Evolutionary conservation across 2,888 invertebrate genomes (phyloP), one percentile per base, ranked within the genome.

Genomic region (Mechanitis messenoides): DNA sequence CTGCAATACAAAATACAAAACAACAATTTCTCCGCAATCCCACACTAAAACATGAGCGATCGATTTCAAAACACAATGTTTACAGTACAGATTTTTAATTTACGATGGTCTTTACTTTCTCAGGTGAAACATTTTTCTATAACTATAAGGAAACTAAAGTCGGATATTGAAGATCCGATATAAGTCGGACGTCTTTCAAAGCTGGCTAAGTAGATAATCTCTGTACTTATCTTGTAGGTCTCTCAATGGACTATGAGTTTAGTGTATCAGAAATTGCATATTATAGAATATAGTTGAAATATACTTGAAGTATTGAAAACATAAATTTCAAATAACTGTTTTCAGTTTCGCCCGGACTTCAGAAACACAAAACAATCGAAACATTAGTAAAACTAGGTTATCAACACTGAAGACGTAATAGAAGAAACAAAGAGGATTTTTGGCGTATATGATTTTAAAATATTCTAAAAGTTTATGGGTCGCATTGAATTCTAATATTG

Each of bases 131-230:
- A 35, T 35, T 54, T 38, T 35, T 35, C 6, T 54, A 54, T 33
- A 53, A 7, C 31, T 12, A 54, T 79, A 76, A 81, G 77, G 76
- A 68, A 76, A 68, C 20, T 63, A 63, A 63, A 61, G 61, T 58
- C 57, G 59, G 59, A 66, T 50, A 63, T 63, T 55, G 72, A 72
- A 70, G 72, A 73, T 69, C 71, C 61, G 68, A 62, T 69, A 67
- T 83, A 80, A 83, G 77, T 76, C 79, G 78, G 73, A 78, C 79
- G 83, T 83, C 84, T 78, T 74, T 76, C 77, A 80, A 76, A 72
- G 75, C 72, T 70, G 66, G 69, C 72, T 67, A 72, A 77, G 78
- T 80, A 66, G 65, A 66, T 71, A 79, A 83, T 81, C 79, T 77
- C 71, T 66, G 69, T 73, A 71, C 71, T 76, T 74, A 72, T 50